Base-by-base conservation (phyloP, 2,888 invertebrate species). In the Scaptomyza tumidula region DNA sequence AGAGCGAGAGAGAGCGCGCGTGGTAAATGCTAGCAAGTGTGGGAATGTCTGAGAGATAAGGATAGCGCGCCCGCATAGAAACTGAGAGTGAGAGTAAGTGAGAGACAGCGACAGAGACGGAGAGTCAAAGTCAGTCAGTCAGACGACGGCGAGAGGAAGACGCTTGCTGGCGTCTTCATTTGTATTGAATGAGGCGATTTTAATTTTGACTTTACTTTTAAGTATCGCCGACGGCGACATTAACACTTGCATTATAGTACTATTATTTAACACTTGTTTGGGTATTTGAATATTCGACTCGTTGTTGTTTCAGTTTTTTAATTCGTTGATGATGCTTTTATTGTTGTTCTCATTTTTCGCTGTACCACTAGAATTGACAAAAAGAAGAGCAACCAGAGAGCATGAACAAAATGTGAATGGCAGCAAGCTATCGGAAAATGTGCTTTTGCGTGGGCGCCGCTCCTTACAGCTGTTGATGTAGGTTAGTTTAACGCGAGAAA, bases 401-500 rank as follows among this genome's bases (percentile, higher is more conserved):
- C 33, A 65, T 31, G 10, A 64, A 52, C 33, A 60, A n/a, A 14
- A 74, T 45, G 50, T 53, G 13, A 55, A 76, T 71, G 69, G 31
- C 52, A 49, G 50, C 61, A 73, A 66, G 58, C 56, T 46, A 11
- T 10, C 29, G 52, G 54, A 37, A 41, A 50, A 35, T 35, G 50
- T 55, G 74, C 64, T 65, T 50, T 61, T 62, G 77, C 66, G 84
- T 74, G 83, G 67, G 79, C 46, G 79, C 54, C 76, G 60, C 73
- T 52, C 46, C 66, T 69, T 64, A 86, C 85, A 89, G 80, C 85
- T 90, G 88, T 91, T 90, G 91, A 89, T 91, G 90, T 90, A 90
- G 90, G 90, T 90, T 91, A 90, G 90, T 90, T 90, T 80, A 64
- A 77, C 48, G 16, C 37, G 46, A 27, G 55, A 19, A 10, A 7